Evolutionary conservation across 2,888 invertebrate genomes (phyloP).

Genomic region (Apamea sordens): DNA sequence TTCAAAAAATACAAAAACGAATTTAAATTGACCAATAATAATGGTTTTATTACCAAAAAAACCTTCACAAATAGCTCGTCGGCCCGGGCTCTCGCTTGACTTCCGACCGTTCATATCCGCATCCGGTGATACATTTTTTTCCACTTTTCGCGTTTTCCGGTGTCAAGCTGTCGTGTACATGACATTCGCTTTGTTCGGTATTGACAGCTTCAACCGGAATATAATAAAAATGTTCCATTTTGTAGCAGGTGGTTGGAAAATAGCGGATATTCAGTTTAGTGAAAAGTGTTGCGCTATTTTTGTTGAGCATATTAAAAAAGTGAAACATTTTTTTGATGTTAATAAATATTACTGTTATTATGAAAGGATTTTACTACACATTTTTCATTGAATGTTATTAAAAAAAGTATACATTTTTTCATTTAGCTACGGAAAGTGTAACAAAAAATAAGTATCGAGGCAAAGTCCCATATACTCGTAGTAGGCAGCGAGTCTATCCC

Average conservation of each 20-base stretch:
- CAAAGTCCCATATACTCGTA: too few relatives aligned
- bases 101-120: conserved; percentile 70
- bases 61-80: conserved; percentile 18
- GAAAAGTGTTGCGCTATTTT: neutral
- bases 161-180: conserved; percentile 67
- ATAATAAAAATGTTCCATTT: conserved; percentile 35
- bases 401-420: neutral
- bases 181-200: conserved; percentile 63
- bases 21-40: neutral
- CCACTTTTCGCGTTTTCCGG: conserved; percentile 72
- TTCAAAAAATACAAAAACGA: neutral
- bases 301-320: neutral
- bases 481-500: too few relatives aligned
- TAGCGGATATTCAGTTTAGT: neutral
- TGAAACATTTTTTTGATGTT: neutral
- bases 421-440: neutral
- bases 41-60: neutral
- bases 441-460: neutral
- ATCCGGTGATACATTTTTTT: conserved; percentile 70
- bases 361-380: neutral
- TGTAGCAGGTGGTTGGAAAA: conserved; percentile 25
- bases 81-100: conserved; percentile 67
- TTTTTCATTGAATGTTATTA: too few relatives aligned
- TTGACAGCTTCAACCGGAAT: conserved; percentile 37
- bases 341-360: neutral